Percentiles rank a stretch among this genome's conserved stretches.
phyloP scores from a whole-genome alignment of 2,888 invertebrate species.

The Amorpha juglandis region DNA sequence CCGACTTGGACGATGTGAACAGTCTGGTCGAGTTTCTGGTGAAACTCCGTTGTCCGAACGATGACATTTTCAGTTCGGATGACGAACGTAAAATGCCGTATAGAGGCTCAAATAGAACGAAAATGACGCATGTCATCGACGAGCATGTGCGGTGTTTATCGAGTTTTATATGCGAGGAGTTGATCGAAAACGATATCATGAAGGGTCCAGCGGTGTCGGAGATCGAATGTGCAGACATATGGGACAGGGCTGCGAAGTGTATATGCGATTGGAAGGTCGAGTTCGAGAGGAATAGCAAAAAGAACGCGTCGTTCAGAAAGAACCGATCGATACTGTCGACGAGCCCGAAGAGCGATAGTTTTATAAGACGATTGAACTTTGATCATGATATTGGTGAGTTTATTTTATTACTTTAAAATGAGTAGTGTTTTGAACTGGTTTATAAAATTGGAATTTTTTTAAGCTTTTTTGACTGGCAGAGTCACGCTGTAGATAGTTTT shows the following conservation, averaged over 20 bases:
- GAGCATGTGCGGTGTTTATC: slow-evolving; percentile 73
- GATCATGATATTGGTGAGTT: slow-evolving; percentile 76
- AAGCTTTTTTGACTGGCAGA: no score
- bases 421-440: background rate
- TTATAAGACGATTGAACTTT: slow-evolving; percentile 73
- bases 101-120: slow-evolving; percentile 65
- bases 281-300: slow-evolving; percentile 78
- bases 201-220: slow-evolving; percentile 83
- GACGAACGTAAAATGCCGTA: slow-evolving; percentile 72
- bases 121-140: slow-evolving; percentile 62
- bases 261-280: slow-evolving; percentile 86
- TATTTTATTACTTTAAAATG: slow-evolving; percentile 9
- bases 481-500: no score
- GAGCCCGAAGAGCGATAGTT: slow-evolving; percentile 71
- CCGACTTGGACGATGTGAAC: slow-evolving; percentile 71
- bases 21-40: slow-evolving; percentile 66
- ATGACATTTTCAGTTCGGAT: slow-evolving; percentile 85
- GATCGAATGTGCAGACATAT: slow-evolving; percentile 82
- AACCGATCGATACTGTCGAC: slow-evolving; percentile 78
- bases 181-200: slow-evolving; percentile 59
- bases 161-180: slow-evolving; percentile 72
- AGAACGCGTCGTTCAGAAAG: slow-evolving; percentile 81
- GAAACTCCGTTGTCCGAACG: slow-evolving; percentile 72
- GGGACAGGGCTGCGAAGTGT: slow-evolving; percentile 85
- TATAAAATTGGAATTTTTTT: background rate